phyloP scores from a whole-genome alignment of 2,113 vertebrate species.

The Oryzias javanicus region DNA sequence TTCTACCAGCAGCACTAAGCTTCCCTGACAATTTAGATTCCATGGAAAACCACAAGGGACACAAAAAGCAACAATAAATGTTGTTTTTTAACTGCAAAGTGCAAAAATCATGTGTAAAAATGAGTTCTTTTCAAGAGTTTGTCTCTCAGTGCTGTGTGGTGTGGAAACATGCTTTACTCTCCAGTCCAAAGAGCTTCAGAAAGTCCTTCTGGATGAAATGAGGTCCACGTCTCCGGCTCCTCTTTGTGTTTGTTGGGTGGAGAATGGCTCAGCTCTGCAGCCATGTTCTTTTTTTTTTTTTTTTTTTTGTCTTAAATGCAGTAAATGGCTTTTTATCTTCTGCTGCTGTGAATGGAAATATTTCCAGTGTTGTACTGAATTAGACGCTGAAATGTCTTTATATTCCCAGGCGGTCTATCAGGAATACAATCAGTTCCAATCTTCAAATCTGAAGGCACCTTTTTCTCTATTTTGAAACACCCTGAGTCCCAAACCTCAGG shows the following conservation, averaged over 20 bases:
- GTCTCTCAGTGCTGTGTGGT: conserved; percentile 14
- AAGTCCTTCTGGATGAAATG: conserved; percentile 21
- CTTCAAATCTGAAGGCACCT: conserved; percentile 52
- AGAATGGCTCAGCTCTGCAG: conserved; percentile 15
- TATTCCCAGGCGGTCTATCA: background rate
- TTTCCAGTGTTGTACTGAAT: conserved; percentile 10
- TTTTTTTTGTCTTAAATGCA: background rate
- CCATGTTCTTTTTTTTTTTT: background rate
- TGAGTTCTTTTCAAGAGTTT: conserved; percentile 22
- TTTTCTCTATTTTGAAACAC: conserved; percentile 17
- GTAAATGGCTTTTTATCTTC: conserved; percentile 22
- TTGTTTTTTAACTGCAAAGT: conserved; percentile 20
- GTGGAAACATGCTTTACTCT: conserved; percentile 7
- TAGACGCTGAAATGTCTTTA: conserved; percentile 19
- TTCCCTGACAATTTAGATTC: background rate
- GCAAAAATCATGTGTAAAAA: conserved; percentile 38
- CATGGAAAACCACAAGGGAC: background rate
- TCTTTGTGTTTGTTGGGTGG: conserved; percentile 17
- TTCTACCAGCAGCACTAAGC: conserved; percentile 17
- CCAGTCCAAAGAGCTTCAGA: conserved; percentile 10
- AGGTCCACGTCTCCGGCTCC: conserved; percentile 31
- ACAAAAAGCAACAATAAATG: conserved; percentile 5
- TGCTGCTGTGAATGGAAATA: conserved; percentile 10
- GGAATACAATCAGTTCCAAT: conserved; percentile 19
- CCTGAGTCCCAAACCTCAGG: background rate